Conservation (phyloP, 30 jellyfish, hydroid and myxozoan species). For the Aurelia sp. region DNA sequence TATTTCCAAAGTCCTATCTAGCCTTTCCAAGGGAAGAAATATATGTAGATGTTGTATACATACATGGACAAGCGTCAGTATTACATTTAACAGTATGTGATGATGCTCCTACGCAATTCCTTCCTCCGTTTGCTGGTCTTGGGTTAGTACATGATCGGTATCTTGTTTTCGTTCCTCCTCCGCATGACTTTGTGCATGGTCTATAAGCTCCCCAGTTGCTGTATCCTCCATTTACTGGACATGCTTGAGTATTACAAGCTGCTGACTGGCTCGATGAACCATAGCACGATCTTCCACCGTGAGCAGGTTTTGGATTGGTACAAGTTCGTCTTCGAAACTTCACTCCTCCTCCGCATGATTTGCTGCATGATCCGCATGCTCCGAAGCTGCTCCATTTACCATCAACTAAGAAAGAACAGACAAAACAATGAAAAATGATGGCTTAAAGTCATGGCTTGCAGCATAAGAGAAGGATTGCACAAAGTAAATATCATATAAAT, state of each 20-base stretch:
- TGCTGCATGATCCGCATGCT: slow-evolving; percentile 58
- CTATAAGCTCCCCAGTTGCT: background rate
- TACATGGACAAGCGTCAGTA: too few relatives aligned
- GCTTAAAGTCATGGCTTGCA: too few relatives aligned
- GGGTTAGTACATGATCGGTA: too few relatives aligned
- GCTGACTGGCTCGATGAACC: slow-evolving; percentile 23
- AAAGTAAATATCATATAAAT: too few relatives aligned
- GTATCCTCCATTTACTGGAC: slow-evolving; percentile 21
- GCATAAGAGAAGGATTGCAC: too few relatives aligned
- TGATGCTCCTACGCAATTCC: too few relatives aligned
- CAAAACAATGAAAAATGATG: too few relatives aligned
- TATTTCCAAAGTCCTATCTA: too few relatives aligned
- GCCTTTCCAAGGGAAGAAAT: too few relatives aligned
- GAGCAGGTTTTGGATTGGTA: slow-evolving; percentile 65
- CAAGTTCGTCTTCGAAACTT: slow-evolving; percentile 74
- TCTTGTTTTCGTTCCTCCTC: background rate
- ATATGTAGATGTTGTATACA: too few relatives aligned
- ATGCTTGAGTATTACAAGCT: slow-evolving; percentile 18
- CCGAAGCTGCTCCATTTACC: slow-evolving; percentile 94
- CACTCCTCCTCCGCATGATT: slow-evolving; percentile 86
- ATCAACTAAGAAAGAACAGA: slow-evolving; percentile 27
- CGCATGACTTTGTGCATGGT: background rate
- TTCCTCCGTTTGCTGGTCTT: too few relatives aligned
- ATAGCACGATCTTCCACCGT: slow-evolving; percentile 34
- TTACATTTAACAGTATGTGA: too few relatives aligned